These are phyloP conservation scores for Procambarus virginalis DNA, from an alignment of 1,140 invertebrate genomes.

Conservation along the genomic window DNA sequence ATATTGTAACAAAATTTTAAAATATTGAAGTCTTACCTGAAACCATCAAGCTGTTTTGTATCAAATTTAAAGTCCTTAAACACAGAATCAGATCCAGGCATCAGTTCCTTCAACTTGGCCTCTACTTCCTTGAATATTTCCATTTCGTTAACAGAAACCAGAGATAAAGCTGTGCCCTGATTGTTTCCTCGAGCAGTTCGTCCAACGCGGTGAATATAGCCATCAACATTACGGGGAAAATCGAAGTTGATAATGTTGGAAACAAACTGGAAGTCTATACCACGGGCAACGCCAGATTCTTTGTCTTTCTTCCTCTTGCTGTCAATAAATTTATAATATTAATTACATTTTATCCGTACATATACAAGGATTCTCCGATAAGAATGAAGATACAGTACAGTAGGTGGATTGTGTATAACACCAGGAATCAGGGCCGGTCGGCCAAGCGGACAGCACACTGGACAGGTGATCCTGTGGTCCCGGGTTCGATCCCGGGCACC, in stretches of 20 bases:
- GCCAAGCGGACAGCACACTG: too few relatives aligned
- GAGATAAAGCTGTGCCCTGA: conserved; percentile 94
- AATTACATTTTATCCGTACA: background rate
- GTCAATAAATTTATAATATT: conserved; percentile 32
- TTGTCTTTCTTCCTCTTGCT: conserved; percentile 87
- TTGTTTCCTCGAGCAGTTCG: conserved; percentile 95
- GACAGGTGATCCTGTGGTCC: too few relatives aligned
- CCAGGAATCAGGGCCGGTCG: too few relatives aligned
- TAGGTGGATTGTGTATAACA: too few relatives aligned
- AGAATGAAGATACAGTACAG: too few relatives aligned
- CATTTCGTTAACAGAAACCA: conserved; percentile 89
- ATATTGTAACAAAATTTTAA: too few relatives aligned
- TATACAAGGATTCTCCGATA: too few relatives aligned
- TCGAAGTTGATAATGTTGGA: conserved; percentile 99
- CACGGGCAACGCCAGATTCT: conserved; percentile 95
- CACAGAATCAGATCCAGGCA: conserved; percentile 72
- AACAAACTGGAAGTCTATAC: conserved; percentile 98
- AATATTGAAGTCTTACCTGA: conserved; percentile 30
- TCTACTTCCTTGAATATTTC: conserved; percentile 85
- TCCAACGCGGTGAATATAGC: conserved; percentile 96
- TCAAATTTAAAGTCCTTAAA: conserved; percentile 68
- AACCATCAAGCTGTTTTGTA: conserved; percentile 63
- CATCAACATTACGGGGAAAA: conserved; percentile 89
- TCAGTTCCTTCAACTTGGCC: conserved; percentile 80
- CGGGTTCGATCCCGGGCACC: too few relatives aligned